Evolutionary conservation across 2,113 vertebrate species (phyloP).

Genomic region (Rostratula benghalensis): DNA sequence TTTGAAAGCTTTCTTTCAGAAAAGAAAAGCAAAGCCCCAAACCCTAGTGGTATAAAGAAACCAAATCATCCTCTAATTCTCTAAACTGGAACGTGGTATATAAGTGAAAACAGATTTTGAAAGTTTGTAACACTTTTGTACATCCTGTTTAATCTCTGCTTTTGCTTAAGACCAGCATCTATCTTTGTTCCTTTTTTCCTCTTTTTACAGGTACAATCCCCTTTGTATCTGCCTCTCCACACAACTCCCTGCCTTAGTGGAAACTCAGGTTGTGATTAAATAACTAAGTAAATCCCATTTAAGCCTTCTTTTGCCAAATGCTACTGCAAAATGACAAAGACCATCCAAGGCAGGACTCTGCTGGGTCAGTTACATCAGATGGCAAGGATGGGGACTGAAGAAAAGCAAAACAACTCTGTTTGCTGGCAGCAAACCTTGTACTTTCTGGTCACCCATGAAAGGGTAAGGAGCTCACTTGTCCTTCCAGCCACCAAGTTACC

Average conservation of each 20-base stretch:
- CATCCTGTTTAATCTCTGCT: neutral
- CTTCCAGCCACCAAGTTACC: neutral
- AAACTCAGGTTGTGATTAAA: neutral
- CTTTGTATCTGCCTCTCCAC: neutral
- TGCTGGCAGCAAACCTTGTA: neutral
- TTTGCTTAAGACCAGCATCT: neutral
- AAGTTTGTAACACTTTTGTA: neutral
- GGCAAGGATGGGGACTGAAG: neutral
- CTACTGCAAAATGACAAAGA: neutral
- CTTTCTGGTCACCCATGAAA: neutral
- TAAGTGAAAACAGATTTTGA: neutral
- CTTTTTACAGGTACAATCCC: neutral
- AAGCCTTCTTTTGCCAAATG: neutral
- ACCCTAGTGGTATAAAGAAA: neutral
- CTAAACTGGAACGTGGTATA: neutral
- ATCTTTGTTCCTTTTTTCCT: neutral
- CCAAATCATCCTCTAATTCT: neutral
- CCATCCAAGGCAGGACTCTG: neutral
- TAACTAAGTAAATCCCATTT: neutral
- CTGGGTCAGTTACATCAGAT: neutral
- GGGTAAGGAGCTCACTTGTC: neutral
- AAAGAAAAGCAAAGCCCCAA: neutral
- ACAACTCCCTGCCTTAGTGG: neutral
- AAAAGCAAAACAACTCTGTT: neutral
- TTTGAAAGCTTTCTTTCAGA: neutral